Conservation (phyloP, 1,140 invertebrate species). For the Cephus cinctus region DNA sequence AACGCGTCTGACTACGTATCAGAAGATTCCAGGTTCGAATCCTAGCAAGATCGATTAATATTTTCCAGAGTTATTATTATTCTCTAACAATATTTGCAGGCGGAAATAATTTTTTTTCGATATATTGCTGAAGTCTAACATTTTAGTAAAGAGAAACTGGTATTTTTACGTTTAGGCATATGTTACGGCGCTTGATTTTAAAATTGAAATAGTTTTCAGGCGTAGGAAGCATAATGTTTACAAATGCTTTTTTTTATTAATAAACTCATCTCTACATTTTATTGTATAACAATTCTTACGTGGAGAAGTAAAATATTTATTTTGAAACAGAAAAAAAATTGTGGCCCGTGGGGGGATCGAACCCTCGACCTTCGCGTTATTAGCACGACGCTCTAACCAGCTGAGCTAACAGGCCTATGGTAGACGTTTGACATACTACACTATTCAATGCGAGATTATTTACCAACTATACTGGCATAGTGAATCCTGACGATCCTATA, state of each 20-base stretch:
- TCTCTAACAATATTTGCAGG: conserved; percentile 10
- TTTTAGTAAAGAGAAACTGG: background rate
- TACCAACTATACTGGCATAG: too few species aligned
- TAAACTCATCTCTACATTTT: background rate
- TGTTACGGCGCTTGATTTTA: too few species aligned
- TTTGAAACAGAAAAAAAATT: background rate
- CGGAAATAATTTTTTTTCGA: background rate
- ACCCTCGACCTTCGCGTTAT: too few species aligned
- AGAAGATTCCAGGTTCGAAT: conserved; percentile 73
- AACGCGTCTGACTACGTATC: too few species aligned
- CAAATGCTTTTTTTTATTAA: background rate
- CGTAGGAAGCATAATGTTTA: too few species aligned
- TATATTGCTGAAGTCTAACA: background rate
- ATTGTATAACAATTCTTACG: background rate
- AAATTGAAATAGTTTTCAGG: too few species aligned
- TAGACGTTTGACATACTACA: too few species aligned
- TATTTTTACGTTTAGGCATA: too few species aligned
- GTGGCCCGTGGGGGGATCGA: conserved; percentile 4
- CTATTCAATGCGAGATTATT: too few species aligned
- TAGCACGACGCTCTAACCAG: too few species aligned
- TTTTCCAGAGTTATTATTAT: conserved; percentile 15
- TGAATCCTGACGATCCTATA: too few species aligned
- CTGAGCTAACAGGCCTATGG: too few species aligned
- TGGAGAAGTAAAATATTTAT: background rate
- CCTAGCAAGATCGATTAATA: conserved; percentile 63